These are phyloP conservation scores for Sisyra nigra DNA, from an alignment of 2,888 invertebrate genomes.

Conservation along the genomic window DNA sequence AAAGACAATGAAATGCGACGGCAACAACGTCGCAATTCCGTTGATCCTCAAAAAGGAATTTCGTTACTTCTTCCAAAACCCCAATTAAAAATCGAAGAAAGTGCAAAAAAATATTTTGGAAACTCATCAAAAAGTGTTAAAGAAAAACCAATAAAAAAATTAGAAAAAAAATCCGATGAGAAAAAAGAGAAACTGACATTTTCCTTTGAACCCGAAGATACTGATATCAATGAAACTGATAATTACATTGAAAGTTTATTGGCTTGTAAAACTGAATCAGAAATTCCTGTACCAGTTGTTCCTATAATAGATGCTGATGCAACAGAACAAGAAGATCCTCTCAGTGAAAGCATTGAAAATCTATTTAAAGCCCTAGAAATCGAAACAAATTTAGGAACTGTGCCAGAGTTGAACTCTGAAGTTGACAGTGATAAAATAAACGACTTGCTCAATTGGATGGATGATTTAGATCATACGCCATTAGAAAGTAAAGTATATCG, in stretches of 20 bases:
- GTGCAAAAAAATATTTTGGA: constrained; percentile 27
- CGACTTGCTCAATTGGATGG: constrained; percentile 27
- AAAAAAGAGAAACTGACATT: constrained; percentile 16
- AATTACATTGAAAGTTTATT: constrained; percentile 26
- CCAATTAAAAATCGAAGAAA: constrained; percentile 11
- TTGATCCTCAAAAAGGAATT: not conserved
- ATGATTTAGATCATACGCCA: constrained; percentile 24
- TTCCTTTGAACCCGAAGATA: constrained; percentile 27
- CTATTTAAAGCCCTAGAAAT: constrained; percentile 25
- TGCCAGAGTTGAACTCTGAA: constrained; percentile 6
- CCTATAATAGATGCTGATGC: constrained; percentile 15
- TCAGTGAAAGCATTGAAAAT: constrained; percentile 27
- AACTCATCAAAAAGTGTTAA: constrained; percentile 13
- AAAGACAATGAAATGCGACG: not conserved
- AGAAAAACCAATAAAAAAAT: constrained; percentile 8
- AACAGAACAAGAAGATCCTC: constrained; percentile 12
- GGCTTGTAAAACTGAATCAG: constrained; percentile 24
- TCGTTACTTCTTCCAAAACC: not conserved
- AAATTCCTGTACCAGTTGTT: constrained; percentile 17
- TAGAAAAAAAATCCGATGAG: constrained; percentile 7
- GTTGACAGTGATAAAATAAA: constrained; percentile 24
- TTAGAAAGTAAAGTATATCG: constrained; percentile 20
- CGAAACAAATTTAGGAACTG: constrained; percentile 16
- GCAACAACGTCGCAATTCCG: not conserved
- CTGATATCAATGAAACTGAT: constrained; percentile 23